Conservation (phyloP, 2,888 invertebrate genomes). For the Drosophila borborema region DNA sequence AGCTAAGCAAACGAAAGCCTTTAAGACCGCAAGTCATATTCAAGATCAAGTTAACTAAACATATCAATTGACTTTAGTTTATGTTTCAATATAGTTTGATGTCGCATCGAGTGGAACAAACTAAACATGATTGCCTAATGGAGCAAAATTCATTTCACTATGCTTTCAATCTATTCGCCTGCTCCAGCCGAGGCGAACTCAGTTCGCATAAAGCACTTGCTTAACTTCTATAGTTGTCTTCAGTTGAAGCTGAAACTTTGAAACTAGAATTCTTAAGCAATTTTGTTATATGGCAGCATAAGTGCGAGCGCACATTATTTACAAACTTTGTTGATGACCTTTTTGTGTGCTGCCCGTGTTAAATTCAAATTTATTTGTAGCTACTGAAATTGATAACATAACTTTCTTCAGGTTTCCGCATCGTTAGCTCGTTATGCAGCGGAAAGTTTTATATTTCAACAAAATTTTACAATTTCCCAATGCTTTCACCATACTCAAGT, state of each 20-base stretch:
- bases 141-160: neutral
- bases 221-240: neutral
- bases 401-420: constrained; percentile 85
- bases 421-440: constrained; percentile 84
- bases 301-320: constrained; percentile 48
- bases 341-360: constrained; percentile 66
- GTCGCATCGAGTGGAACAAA: neutral
- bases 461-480: constrained; percentile 74
- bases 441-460: constrained; percentile 83
- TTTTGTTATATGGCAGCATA: constrained; percentile 22
- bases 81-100: neutral
- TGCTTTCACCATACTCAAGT: constrained; percentile 30
- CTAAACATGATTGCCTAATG: neutral
- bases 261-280: constrained; percentile 29
- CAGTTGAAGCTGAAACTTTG: constrained; percentile 17
- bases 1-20: neutral
- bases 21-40: no score
- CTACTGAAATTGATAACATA: constrained; percentile 84
- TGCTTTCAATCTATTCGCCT: neutral
- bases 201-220: neutral
- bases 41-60: no score
- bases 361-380: constrained; percentile 85
- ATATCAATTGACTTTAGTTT: neutral
- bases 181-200: neutral
- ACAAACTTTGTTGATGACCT: constrained; percentile 47